These are phyloP conservation scores for Sebastes itinus DNA, from an alignment of 2,797 vertebrate species.

Conservation along the genomic window DNA sequence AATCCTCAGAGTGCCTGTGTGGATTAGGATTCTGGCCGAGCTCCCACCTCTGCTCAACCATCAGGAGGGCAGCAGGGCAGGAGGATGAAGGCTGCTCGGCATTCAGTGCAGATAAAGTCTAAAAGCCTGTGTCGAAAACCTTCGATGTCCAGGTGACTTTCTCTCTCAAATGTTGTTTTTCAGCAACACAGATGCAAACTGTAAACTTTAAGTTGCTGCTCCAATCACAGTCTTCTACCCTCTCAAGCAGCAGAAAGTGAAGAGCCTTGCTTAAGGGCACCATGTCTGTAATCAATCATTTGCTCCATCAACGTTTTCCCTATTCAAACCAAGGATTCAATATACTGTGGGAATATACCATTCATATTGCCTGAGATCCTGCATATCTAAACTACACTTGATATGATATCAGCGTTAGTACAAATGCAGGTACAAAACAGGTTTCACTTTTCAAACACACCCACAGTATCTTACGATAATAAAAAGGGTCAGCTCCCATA, in stretches of 20 bases:
- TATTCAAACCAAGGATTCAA: neutral
- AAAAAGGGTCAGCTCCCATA: neutral
- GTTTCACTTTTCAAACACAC: neutral
- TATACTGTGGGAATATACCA: no score
- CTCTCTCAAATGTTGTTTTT: neutral
- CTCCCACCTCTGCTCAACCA: conserved; percentile 39
- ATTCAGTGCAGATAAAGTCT: conserved; percentile 23
- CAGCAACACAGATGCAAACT: neutral
- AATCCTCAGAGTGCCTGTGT: conserved; percentile 64
- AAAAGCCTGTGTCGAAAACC: neutral
- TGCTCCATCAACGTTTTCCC: neutral
- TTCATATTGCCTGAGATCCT: neutral
- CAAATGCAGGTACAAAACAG: neutral
- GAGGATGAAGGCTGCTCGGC: conserved; percentile 8
- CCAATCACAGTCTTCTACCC: neutral
- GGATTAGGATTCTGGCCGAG: conserved; percentile 66
- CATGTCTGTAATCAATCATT: neutral
- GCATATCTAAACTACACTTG: neutral
- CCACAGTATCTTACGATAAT: neutral
- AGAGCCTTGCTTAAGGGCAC: neutral
- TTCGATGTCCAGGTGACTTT: neutral
- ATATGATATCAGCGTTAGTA: neutral
- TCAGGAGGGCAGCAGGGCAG: neutral
- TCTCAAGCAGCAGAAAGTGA: neutral
- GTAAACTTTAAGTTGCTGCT: neutral